Percentiles rank a stretch among this genome's conserved stretches.
Conservation (phyloP, 2,888 invertebrate genomes). For the Sminthurides aquaticus region DNA sequence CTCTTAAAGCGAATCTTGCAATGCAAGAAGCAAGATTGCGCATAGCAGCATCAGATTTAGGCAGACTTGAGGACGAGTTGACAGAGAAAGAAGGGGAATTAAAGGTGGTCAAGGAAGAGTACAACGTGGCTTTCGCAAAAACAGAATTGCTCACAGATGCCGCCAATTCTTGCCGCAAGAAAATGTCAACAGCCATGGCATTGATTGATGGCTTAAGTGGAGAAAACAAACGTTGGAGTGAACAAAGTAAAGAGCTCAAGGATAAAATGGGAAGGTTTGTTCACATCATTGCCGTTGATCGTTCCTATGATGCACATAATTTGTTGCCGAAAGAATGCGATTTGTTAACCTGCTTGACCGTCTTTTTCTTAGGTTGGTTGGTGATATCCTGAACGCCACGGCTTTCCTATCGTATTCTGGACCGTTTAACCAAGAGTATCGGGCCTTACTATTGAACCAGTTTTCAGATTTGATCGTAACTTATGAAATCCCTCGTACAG, state of each 20-base stretch:
- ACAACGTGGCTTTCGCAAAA: slow-evolving; percentile 85
- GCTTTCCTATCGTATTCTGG: slow-evolving; percentile 94
- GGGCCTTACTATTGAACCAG: slow-evolving; percentile 69
- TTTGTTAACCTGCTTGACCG: background rate
- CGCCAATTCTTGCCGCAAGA: slow-evolving; percentile 82
- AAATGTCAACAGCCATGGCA: slow-evolving; percentile 94
- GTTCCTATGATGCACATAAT: no score
- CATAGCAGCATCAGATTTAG: slow-evolving; percentile 83
- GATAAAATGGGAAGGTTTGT: slow-evolving; percentile 59
- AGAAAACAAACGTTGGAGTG: slow-evolving; percentile 83
- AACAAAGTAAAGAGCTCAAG: slow-evolving; percentile 88
- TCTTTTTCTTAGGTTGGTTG: slow-evolving; percentile 61
- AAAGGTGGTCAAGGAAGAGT: slow-evolving; percentile 81
- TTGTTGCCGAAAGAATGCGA: no score
- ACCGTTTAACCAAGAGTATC: slow-evolving; percentile 92
- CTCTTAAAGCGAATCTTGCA: slow-evolving; percentile 46
- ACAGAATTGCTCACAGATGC: slow-evolving; percentile 87
- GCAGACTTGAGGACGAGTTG: slow-evolving; percentile 77
- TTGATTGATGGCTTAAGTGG: slow-evolving; percentile 91
- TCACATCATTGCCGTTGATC: background rate
- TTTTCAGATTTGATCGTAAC: slow-evolving; percentile 80
- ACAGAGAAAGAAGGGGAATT: slow-evolving; percentile 85
- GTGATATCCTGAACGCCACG: slow-evolving; percentile 87
- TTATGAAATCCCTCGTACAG: slow-evolving; percentile 75
- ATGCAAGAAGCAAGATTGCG: slow-evolving; percentile 47